Evolutionary conservation across 2,888 invertebrate species (phyloP), one percentile per base, ranked within the genome.

Genomic region (Enchytraeus crypticus): DNA sequence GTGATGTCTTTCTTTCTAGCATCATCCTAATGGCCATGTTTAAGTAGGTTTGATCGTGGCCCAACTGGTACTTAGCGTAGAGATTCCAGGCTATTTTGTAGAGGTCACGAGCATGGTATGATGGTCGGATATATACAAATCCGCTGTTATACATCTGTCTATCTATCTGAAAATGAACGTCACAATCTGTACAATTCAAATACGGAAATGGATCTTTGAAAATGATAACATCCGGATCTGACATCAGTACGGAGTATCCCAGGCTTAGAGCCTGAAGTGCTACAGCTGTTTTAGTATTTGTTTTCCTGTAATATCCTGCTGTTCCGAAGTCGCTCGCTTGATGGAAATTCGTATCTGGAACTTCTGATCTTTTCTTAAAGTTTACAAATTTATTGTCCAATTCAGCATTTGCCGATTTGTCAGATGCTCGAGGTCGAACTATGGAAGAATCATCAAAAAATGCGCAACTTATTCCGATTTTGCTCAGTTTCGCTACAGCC

Each of bases 261-360:
- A 60, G 43, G 23, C 38, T 59, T 49, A 68, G 46, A 1, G 61
- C 60, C 33, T 62, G 62, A 14, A 67, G 58, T 43, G 64, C 51
- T 21, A 67, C 57, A 8, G 53, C 59, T 3, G 68, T 68, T 34
- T 68, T 68, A 4, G 64, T 49, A 56, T 67, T 65, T 2, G 67
- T 66, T 47, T 62, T 66, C 21, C 51, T 45, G 32, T 54, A 51
- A 57, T 66, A 68, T 2, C 32, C 54, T 2, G 27, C 38, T 1
- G 57, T 57, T 3, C 66, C 66, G 49, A 62, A 68, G 38, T 63
- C 63, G 23, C 57, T 54, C 3, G 58, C 33, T 18, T 2, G 5
- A 30, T 18, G n/a, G 27, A 34, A 21, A 21, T n/a, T 53, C 1
- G 57, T 1, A 23, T 26, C 27, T n/a, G n/a, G n/a, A n/a, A n/a